Evolutionary conservation across 1,140 invertebrate species (phyloP).

Genomic region (Drosophila nasuta): DNA sequence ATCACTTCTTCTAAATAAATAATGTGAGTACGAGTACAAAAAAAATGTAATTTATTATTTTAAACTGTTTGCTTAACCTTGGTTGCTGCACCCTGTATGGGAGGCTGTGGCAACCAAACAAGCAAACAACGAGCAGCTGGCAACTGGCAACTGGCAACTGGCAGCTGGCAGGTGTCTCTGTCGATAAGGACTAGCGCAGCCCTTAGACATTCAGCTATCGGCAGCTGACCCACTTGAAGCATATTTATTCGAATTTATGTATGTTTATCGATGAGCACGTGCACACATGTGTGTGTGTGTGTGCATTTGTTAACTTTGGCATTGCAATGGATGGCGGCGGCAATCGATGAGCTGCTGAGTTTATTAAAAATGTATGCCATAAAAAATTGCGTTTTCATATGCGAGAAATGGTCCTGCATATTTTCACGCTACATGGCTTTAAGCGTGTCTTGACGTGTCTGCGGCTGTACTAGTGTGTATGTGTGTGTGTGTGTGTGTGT

Average conservation of each 20-base stretch:
- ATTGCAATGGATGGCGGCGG: constrained; percentile 28
- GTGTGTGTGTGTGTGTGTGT: constrained; percentile 16
- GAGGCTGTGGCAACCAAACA: neutral
- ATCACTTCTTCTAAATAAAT: no score
- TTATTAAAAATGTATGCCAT: constrained; percentile 79
- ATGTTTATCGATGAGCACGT: constrained; percentile 59
- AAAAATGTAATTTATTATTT: no score
- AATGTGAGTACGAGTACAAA: no score
- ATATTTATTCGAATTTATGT: constrained; percentile 54
- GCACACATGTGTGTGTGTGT: constrained; percentile 19
- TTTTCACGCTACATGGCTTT: constrained; percentile 46
- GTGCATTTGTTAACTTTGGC: constrained; percentile 38
- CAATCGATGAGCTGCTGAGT: constrained; percentile 38
- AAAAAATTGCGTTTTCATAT: constrained; percentile 75
- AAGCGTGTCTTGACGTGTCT: constrained; percentile 22
- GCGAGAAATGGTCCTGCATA: constrained; percentile 68
- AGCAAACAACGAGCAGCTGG: no score
- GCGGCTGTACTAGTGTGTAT: neutral
- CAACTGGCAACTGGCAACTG: neutral
- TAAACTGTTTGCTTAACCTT: no score
- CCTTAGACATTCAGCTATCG: constrained; percentile 36
- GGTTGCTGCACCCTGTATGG: constrained; percentile 1
- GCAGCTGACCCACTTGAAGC: constrained; percentile 40
- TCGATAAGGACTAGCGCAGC: constrained; percentile 5
- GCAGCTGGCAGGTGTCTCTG: constrained; percentile 35